Conservation (phyloP, 2,888 invertebrate species). For the Amblyjoppa fuscipennis region DNA sequence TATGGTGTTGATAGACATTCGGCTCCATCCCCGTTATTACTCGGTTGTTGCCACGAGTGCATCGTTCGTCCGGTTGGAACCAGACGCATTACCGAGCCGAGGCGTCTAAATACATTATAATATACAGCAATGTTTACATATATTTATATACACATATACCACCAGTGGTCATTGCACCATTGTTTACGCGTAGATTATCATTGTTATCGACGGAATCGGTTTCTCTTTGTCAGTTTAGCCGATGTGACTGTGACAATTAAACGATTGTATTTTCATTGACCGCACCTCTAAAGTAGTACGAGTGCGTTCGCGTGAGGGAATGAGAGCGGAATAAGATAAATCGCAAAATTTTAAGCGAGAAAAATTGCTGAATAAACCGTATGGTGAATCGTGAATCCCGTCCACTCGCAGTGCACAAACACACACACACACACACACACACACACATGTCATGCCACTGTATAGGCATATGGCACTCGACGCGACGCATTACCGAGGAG, state of each 20-base stretch:
- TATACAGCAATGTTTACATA: constrained; percentile 9
- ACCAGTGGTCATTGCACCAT: constrained; percentile 72
- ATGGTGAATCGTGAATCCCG: neutral
- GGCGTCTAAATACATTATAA: neutral
- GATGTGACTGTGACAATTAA: constrained; percentile 70
- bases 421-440: no score
- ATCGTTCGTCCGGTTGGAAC: constrained; percentile 27
- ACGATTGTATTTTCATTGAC: constrained; percentile 63
- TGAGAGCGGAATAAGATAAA: neutral
- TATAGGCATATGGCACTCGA: neutral
- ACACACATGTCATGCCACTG: neutral
- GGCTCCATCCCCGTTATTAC: constrained; percentile 1
- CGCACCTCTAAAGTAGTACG: neutral
- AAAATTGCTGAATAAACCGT: neutral
- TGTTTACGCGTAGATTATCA: constrained; percentile 74
- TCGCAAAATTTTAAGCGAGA: constrained; percentile 15
- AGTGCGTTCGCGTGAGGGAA: constrained; percentile 1
- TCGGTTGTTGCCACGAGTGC: constrained; percentile 40
- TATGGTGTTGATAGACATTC: neutral
- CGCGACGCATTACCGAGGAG: neutral
- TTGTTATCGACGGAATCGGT: constrained; percentile 68
- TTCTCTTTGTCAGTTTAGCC: constrained; percentile 66
- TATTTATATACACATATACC: constrained; percentile 10
- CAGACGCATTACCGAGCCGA: neutral
- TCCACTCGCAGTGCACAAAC: neutral